phyloP scores from a whole-genome alignment of 2,113 vertebrate genomes.

The Rhinoptilus africanus region DNA sequence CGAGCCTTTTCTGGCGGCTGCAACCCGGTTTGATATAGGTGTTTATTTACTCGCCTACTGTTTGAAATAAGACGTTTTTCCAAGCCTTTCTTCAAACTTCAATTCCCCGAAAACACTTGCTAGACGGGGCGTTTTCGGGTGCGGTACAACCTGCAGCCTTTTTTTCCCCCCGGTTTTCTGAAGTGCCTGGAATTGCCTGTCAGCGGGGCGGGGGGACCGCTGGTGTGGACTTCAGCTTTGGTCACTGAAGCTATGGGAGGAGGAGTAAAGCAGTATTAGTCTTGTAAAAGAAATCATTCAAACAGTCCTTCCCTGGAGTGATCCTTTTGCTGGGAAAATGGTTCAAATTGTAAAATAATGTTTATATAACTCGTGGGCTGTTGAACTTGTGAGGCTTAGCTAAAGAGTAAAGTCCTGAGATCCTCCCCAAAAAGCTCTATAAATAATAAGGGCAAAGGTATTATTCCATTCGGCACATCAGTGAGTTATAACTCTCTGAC shows the following conservation, averaged over 20 bases:
- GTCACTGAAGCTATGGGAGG: background rate
- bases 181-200: background rate
- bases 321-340: conserved; percentile 22
- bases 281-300: background rate
- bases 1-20: background rate
- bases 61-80: background rate
- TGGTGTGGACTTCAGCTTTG: background rate
- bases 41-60: background rate
- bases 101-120: background rate
- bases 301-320: background rate
- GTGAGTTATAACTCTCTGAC: background rate
- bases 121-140: background rate
- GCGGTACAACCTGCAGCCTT: background rate
- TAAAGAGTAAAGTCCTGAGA: conserved; percentile 46
- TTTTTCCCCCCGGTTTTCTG: background rate
- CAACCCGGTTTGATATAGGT: background rate
- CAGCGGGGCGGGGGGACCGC: background rate
- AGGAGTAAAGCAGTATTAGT: background rate
- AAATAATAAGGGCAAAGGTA: conserved; percentile 45
- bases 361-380: conserved; percentile 51
- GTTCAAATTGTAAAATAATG: conserved; percentile 2
- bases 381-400: conserved; percentile 51
- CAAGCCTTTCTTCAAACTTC: background rate
- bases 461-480: background rate
- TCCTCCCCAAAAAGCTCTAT: background rate